These are phyloP conservation scores for Anableps anableps DNA, from an alignment of 2,797 vertebrate genomes.

Conservation along the genomic window DNA sequence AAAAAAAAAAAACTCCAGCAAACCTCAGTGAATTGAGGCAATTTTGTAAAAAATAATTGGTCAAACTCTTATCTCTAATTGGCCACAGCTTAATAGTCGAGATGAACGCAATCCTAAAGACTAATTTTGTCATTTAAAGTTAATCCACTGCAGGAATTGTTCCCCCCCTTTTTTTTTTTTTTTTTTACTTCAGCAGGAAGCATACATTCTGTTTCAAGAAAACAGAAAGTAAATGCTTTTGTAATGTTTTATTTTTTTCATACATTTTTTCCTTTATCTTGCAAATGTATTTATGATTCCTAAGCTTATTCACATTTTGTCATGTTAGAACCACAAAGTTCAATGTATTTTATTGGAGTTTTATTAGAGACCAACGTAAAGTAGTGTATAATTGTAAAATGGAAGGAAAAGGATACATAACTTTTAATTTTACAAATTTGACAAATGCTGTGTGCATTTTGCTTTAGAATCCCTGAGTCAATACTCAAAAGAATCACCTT, in stretches of 20 bases:
- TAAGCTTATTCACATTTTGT: not conserved
- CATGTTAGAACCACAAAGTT: not conserved
- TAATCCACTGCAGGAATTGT: not conserved
- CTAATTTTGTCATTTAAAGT: slow-evolving; percentile 3
- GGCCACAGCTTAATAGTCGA: not conserved
- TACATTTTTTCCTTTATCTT: not conserved
- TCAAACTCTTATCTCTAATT: not conserved
- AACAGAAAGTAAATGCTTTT: not conserved
- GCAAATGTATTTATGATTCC: not conserved
- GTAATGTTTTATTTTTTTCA: not conserved
- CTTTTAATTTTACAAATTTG: not conserved
- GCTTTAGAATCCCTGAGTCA: not conserved
- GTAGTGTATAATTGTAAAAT: not conserved
- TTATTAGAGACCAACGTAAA: not conserved
- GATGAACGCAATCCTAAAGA: not conserved
- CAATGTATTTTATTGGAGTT: not conserved
- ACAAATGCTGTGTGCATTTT: not conserved
- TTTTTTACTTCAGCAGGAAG: not conserved
- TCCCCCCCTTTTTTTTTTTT: not conserved
- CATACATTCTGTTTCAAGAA: not conserved
- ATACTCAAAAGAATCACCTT: not conserved
- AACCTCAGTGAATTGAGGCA: not conserved
- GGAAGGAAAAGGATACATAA: not conserved
- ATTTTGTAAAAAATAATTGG: not conserved
- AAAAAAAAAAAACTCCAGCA: not conserved